A percentile compares a stretch with the other conserved stretches of the same genome.
phyloP scores from a whole-genome alignment of 1,140 invertebrate species.

The Aleiodes sp. region DNA sequence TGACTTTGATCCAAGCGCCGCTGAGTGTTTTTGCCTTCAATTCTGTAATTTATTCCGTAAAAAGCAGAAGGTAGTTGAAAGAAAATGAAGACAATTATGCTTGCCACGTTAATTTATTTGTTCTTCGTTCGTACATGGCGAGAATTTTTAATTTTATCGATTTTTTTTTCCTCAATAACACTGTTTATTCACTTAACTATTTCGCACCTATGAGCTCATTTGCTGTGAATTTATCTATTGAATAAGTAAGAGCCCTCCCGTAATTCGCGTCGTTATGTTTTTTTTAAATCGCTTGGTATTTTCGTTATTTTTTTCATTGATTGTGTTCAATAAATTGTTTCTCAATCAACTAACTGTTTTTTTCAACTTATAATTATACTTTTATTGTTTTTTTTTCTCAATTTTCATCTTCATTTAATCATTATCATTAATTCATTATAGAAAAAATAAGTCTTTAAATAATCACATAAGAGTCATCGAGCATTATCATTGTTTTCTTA shows the following conservation, averaged over 20 bases:
- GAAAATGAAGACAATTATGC: not conserved
- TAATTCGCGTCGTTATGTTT: not conserved
- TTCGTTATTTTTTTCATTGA: not conserved
- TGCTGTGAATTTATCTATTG: slow-evolving; percentile 11
- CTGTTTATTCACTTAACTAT: slow-evolving; percentile 14
- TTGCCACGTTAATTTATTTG: slow-evolving; percentile 2
- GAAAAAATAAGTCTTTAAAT: slow-evolving; percentile 67
- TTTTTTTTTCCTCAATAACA: not conserved
- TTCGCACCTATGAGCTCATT: slow-evolving; percentile 6
- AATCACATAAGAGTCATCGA: slow-evolving; percentile 59
- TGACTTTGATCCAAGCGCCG: not conserved
- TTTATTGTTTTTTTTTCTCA: slow-evolving; percentile 38
- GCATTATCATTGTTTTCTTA: slow-evolving; percentile 6
- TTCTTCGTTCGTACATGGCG: not conserved
- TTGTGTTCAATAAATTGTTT: slow-evolving; percentile 10
- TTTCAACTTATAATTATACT: not conserved
- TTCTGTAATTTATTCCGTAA: slow-evolving; percentile 2
- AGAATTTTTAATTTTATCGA: not conserved
- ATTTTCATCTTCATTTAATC: slow-evolving; percentile 45
- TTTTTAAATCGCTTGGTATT: not conserved
- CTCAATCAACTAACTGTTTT: not conserved
- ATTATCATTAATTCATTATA: slow-evolving; percentile 60
- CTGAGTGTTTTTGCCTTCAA: not conserved
- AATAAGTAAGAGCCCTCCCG: not conserved
- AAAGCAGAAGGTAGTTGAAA: not conserved